A percentile compares a stretch with the other conserved stretches of the same genome.
These are phyloP conservation scores for Cynopterus brachyotis DNA, from an alignment of 2,113 vertebrate species.

Conservation along the genomic window DNA sequence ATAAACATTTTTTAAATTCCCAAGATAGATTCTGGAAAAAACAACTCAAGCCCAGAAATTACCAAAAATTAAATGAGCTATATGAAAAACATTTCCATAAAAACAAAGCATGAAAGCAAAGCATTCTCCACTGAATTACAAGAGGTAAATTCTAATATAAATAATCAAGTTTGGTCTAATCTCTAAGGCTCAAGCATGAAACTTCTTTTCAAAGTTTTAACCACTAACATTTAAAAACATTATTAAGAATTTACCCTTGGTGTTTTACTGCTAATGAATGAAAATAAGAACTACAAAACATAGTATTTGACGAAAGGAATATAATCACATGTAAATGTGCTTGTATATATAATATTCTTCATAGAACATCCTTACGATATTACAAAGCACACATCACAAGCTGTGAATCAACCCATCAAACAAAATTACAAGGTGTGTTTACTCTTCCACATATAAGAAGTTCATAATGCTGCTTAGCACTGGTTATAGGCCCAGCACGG, in stretches of 20 bases:
- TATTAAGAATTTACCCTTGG: neutral
- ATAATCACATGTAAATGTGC: neutral
- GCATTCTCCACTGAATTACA: neutral
- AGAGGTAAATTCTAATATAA: constrained; percentile 1
- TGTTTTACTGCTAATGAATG: neutral
- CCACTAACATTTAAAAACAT: constrained; percentile 2
- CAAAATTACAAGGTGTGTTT: neutral
- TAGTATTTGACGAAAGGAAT: neutral
- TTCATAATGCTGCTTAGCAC: neutral
- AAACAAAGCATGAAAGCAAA: neutral
- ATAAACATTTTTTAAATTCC: constrained; percentile 14
- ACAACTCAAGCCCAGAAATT: neutral
- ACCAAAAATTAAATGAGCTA: neutral
- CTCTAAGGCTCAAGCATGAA: neutral
- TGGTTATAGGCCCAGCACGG: neutral
- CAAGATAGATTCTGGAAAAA: constrained; percentile 20
- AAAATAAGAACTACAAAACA: neutral
- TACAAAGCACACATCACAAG: neutral
- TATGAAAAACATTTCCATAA: neutral
- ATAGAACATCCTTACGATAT: neutral
- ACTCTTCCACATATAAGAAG: neutral
- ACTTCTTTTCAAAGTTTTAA: neutral
- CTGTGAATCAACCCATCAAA: neutral
- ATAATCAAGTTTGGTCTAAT: neutral
- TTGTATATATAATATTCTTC: neutral